Conservation (phyloP, 2,888 invertebrate species). For the Dendrolimus houi region DNA sequence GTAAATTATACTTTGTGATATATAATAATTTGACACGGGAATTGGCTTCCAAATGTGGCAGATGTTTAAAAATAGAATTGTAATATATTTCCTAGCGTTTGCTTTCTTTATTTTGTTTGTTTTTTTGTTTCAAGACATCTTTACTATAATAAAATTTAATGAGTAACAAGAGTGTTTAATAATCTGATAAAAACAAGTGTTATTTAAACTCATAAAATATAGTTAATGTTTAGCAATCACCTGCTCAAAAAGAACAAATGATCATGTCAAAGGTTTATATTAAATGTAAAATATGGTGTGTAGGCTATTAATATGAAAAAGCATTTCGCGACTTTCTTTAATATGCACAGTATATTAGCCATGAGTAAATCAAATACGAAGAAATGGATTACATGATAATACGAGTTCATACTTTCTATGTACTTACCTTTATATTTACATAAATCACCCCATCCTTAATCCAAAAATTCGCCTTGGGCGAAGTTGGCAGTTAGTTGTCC, state of each 20-base stretch:
- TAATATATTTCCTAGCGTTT: background rate
- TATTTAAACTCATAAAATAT: background rate
- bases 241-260: background rate
- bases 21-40: background rate
- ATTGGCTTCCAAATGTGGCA: background rate
- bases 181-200: too few species aligned
- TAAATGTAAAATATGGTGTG: background rate
- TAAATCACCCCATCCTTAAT: too few species aligned
- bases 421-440: too few species aligned
- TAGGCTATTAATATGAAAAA: background rate
- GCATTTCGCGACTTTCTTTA: too few species aligned
- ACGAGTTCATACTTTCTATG: too few species aligned
- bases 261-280: background rate
- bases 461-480: too few species aligned
- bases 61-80: background rate
- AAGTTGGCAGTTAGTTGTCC: too few species aligned
- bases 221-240: background rate
- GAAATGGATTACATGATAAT: too few species aligned
- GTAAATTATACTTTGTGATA: conserved; percentile 19
- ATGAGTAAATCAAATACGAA: too few species aligned
- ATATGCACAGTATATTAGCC: too few species aligned
- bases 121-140: background rate
- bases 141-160: background rate
- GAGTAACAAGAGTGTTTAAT: too few species aligned
- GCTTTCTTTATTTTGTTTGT: background rate